These are phyloP conservation scores for Amphiura filiformis DNA, from an alignment of 35 echinoderm and acorn worm species.

Conservation along the genomic window DNA sequence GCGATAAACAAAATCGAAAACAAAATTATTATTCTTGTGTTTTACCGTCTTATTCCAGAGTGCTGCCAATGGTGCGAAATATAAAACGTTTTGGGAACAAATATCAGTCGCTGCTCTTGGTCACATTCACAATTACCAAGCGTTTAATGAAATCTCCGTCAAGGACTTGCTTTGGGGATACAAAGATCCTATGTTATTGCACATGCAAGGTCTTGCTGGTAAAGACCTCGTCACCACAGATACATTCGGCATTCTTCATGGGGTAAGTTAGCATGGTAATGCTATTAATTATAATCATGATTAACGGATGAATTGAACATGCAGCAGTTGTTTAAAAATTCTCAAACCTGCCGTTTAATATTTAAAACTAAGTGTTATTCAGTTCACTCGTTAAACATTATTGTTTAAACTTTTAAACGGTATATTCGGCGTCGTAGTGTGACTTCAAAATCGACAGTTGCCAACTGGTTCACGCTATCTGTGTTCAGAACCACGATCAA, in stretches of 20 bases:
- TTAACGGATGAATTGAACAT: neutral
- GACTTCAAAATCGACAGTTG: no score
- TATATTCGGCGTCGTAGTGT: no score
- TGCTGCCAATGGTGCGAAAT: neutral
- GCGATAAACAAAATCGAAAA: no score
- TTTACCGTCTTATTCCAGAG: no score
- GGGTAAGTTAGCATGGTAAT: conserved; percentile 7
- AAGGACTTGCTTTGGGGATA: conserved; percentile 20
- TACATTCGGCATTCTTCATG: conserved; percentile 11
- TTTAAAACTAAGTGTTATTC: no score
- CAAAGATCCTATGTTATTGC: neutral
- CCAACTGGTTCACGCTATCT: no score
- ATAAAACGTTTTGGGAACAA: neutral
- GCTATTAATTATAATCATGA: neutral
- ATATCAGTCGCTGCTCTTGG: neutral
- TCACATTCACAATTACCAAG: neutral
- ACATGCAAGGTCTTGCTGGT: neutral
- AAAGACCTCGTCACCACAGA: neutral
- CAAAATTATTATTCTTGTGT: no score
- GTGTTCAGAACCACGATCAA: no score
- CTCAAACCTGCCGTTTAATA: no score
- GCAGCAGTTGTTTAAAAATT: no score
- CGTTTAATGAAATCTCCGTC: neutral
- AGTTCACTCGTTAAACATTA: no score
- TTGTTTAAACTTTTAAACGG: no score